phyloP scores from a whole-genome alignment of 1,140 invertebrate genomes.

The Latrodectus geometricus region DNA sequence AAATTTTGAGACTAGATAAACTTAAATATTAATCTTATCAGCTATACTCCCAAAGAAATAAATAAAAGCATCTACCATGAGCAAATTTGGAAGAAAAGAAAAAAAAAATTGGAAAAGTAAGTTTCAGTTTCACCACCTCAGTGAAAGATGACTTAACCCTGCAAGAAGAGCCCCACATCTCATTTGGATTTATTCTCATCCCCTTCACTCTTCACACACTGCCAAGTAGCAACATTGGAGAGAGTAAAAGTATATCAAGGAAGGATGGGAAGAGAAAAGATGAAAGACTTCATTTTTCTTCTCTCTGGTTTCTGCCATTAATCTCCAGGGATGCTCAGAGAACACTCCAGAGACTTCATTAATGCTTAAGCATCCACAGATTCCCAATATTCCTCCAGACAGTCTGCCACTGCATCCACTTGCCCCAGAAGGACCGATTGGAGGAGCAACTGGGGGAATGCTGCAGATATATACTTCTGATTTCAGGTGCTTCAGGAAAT shows the following conservation, averaged over 20 bases:
- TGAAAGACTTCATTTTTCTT: slow-evolving; percentile 44
- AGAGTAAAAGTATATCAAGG: neutral
- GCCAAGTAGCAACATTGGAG: neutral
- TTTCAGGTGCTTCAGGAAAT: neutral
- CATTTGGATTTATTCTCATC: neutral
- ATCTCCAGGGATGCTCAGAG: slow-evolving; percentile 17
- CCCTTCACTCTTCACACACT: neutral
- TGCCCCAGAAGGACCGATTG: neutral
- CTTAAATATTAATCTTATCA: too few species aligned
- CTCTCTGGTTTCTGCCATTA: slow-evolving; percentile 33
- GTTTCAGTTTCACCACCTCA: too few species aligned
- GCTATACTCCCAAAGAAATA: too few species aligned
- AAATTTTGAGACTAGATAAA: too few species aligned
- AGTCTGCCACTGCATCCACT: neutral
- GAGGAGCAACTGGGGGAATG: neutral
- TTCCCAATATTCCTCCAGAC: slow-evolving; percentile 13
- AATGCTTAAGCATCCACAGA: slow-evolving; percentile 45
- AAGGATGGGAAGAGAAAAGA: slow-evolving; percentile 16
- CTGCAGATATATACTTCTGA: neutral
- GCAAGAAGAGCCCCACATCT: neutral
- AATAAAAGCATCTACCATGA: too few species aligned
- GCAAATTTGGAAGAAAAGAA: too few species aligned
- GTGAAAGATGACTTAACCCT: too few species aligned
- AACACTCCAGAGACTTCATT: slow-evolving; percentile 42
- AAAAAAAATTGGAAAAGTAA: too few species aligned